Evolutionary conservation across 1,140 invertebrate species (phyloP), one percentile per base, ranked within the genome.

Genomic region (Prorops nasuta): DNA sequence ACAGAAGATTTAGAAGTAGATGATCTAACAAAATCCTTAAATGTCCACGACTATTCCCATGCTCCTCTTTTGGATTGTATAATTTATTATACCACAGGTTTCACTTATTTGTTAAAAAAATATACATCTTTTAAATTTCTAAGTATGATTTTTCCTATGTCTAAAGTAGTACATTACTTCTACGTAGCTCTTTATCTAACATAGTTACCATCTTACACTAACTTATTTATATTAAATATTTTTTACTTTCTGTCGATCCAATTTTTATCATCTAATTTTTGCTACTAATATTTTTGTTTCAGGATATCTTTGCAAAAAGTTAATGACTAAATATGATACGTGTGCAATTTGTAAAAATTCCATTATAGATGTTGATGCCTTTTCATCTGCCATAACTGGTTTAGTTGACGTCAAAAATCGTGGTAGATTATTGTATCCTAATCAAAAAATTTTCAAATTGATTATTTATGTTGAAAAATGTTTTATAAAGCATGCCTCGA

Each of bases 51-150:
- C 44, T 60, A 60, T 38, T 6, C 19, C 24, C 21, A 19, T 2
- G 19, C 44, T 16, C 22, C 31, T 19, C 31, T 44, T 14, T 1
- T 56, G 6, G 50, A 58, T 42, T 58, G 55, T 24, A 56, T 63
- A 4, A 63, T 60, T 20, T 59, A 60, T 31, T 63, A 63, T 19
- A 35, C 52, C 0, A 63, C 57, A 51, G 60, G 54, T 55, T 55
- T 46, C 40, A 10, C 41, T 38, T 46, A 39, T 51, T 45, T 9
- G 21, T 24, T 36, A 24, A 22, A 3, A 19, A 38, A 3, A 3
- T 8, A 19, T 21, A 3, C 9, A 41, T 4, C 38, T 38, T 12
- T 41, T 9, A 18, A 12, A 16, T 17, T 9, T 6, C 9, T 9
- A 41, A 19, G 8, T 9, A 6, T 20, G 10, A 12, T 41, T 12